Conservation (phyloP, 2,797 vertebrate species). For the Gymnothorax javanicus region DNA sequence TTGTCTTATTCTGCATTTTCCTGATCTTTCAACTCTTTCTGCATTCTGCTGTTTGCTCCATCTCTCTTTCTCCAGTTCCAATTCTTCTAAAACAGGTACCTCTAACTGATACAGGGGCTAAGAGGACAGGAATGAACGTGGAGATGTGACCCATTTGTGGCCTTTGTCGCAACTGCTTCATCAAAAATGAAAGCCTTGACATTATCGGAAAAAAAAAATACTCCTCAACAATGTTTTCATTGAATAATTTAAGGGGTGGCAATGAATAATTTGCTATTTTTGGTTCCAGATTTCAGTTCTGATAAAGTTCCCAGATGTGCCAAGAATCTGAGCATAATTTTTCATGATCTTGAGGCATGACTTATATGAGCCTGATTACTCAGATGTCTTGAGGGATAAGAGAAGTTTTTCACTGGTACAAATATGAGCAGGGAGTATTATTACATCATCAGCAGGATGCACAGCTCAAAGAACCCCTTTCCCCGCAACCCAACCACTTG, state of each 20-base stretch:
- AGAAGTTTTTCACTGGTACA: constrained; percentile 25
- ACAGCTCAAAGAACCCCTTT: constrained; percentile 27
- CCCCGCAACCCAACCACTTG: constrained; percentile 22
- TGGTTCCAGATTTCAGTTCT: neutral
- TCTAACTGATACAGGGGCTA: neutral
- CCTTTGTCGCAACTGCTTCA: neutral
- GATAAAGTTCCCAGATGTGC: neutral
- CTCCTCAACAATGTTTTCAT: neutral
- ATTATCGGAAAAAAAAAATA: neutral
- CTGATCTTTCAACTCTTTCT: neutral
- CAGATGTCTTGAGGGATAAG: neutral
- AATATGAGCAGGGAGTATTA: constrained; percentile 39
- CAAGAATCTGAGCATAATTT: neutral
- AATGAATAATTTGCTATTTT: neutral
- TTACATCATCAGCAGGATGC: constrained; percentile 37
- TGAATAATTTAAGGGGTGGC: neutral
- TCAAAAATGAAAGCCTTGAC: neutral
- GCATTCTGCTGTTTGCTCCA: neutral
- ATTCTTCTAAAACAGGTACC: neutral
- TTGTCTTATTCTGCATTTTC: neutral
- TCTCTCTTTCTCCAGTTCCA: neutral
- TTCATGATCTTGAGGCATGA: neutral
- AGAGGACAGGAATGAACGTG: neutral
- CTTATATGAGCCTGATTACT: neutral
- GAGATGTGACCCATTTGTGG: neutral